These are phyloP conservation scores for Autographa gamma DNA, from an alignment of 2,888 invertebrate species.

Conservation along the genomic window DNA sequence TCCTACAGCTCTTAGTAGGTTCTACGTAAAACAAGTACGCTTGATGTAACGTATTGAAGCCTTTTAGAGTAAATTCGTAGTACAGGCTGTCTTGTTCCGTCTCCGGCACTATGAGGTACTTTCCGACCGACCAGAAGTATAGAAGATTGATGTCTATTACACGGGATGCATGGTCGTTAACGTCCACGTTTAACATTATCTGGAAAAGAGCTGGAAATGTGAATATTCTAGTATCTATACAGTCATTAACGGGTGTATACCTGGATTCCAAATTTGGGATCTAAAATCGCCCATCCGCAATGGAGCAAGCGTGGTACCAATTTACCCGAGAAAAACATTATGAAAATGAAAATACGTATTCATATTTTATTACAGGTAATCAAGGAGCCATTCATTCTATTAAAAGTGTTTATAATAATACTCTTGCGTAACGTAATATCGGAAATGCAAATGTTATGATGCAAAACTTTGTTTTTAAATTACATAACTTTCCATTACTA, in stretches of 20 bases:
- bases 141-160: constrained; percentile 77
- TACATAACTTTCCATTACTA: background rate
- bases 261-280: too few relatives aligned
- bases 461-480: background rate
- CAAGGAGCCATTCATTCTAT: too few relatives aligned
- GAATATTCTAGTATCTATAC: constrained; percentile 6
- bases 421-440: background rate
- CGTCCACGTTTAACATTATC: constrained; percentile 91
- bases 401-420: background rate
- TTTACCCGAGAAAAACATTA: too few relatives aligned
- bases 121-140: constrained; percentile 70
- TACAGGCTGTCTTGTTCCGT: constrained; percentile 89
- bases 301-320: too few relatives aligned
- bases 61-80: constrained; percentile 89
- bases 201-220: constrained; percentile 69
- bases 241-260: too few relatives aligned
- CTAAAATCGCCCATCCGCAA: too few relatives aligned
- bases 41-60: constrained; percentile 89
- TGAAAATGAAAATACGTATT: too few relatives aligned
- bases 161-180: constrained; percentile 86
- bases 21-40: constrained; percentile 89
- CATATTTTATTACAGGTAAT: too few relatives aligned
- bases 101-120: constrained; percentile 81
- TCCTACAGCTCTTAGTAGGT: constrained; percentile 82
- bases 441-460: background rate